Conservation (phyloP, 2,797 vertebrate species). For the Phalanger gymnotis region DNA sequence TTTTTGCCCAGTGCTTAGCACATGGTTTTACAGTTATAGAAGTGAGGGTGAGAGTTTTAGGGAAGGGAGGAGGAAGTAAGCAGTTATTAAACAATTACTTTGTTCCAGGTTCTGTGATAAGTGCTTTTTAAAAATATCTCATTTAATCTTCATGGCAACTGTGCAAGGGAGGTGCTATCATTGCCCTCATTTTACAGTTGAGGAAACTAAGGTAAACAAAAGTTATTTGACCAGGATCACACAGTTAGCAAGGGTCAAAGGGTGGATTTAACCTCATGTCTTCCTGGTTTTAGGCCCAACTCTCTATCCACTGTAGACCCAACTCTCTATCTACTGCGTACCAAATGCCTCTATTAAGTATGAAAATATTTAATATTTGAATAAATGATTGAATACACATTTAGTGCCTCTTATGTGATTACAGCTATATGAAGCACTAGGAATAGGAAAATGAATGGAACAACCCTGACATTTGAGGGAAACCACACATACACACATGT, state of each 20-base stretch:
- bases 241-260: not conserved
- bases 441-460: not conserved
- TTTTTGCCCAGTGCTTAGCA: not conserved
- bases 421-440: not conserved
- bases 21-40: not conserved
- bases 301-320: not conserved
- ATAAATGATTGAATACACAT: not conserved
- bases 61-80: accelerated
- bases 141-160: not conserved
- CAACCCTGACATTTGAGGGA: not conserved
- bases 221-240: not conserved
- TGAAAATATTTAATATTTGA: not conserved
- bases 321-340: not conserved
- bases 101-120: not conserved
- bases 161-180: not conserved
- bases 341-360: not conserved
- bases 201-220: not conserved
- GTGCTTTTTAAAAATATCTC: not conserved
- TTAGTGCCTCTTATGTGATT: not conserved
- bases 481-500: not conserved
- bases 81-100: not conserved
- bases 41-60: not conserved
- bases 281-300: not conserved
- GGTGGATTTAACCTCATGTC: not conserved
- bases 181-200: not conserved